Evolutionary conservation across 1,140 invertebrate species (phyloP).

Genomic region (Trinorchestia longiramus): DNA sequence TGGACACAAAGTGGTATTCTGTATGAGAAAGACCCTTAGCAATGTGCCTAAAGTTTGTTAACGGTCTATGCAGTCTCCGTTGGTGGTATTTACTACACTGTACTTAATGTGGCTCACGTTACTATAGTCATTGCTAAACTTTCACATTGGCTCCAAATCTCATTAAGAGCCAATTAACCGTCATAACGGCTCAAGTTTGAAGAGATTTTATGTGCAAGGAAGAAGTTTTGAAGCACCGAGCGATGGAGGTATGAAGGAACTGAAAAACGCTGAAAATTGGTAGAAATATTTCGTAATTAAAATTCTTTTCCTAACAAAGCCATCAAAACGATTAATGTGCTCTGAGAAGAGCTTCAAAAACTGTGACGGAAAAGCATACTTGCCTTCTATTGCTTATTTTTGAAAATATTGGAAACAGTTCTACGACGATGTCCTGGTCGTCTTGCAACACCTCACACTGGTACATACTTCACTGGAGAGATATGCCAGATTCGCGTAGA

Average conservation of each 20-base stretch:
- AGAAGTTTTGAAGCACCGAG: neutral
- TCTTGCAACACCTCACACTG: neutral
- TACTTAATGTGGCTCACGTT: neutral
- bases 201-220: neutral
- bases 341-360: neutral
- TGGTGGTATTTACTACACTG: neutral
- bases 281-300: neutral
- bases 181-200: neutral
- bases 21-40: neutral
- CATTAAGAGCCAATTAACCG: conserved; percentile 7
- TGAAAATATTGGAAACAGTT: neutral
- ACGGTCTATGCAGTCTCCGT: neutral
- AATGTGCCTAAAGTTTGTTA: neutral
- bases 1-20: neutral
- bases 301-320: neutral
- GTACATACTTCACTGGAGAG: neutral
- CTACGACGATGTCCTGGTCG: neutral
- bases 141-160: conserved; percentile 1
- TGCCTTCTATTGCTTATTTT: neutral
- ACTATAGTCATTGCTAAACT: neutral
- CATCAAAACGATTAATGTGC: neutral
- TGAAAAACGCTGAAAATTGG: neutral
- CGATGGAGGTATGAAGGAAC: neutral
- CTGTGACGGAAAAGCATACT: neutral
- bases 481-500: neutral